These are phyloP conservation scores for Mesorhabditis belari DNA, from an alignment of 2,888 invertebrate species.

Conservation along the genomic window DNA sequence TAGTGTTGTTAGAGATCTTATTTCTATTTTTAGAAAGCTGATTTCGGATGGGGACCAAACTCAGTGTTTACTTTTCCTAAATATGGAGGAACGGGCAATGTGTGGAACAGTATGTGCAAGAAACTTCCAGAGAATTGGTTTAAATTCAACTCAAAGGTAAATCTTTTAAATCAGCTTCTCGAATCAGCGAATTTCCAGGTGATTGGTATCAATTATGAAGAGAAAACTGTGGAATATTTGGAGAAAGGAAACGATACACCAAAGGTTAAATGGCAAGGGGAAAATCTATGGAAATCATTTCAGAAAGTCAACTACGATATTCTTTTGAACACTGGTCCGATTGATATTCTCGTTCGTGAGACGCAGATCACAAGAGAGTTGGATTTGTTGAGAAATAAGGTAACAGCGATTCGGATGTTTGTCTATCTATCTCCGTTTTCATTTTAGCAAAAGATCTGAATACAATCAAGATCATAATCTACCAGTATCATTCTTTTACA, in stretches of 20 bases:
- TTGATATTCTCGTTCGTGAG: conserved; percentile 43
- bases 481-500: conserved; percentile 1
- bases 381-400: conserved; percentile 45
- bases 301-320: conserved; percentile 37
- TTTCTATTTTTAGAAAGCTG: conserved; percentile 39
- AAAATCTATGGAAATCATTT: neutral
- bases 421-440: too few species aligned
- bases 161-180: conserved; percentile 6
- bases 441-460: too few species aligned
- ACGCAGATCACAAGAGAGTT: conserved; percentile 40
- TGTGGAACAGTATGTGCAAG: conserved; percentile 48
- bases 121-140: conserved; percentile 48
- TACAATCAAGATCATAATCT: too few species aligned
- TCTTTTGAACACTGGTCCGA: conserved; percentile 46
- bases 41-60: conserved; percentile 53
- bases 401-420: too few species aligned
- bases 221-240: conserved; percentile 28
- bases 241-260: conserved; percentile 20
- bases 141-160: conserved; percentile 37
- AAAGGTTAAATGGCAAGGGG: conserved; percentile 1
- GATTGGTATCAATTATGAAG: conserved; percentile 23
- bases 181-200: conserved; percentile 18
- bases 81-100: conserved; percentile 52
- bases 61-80: conserved; percentile 50
- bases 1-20: too few species aligned